Evolutionary conservation across 2,797 vertebrate genomes (phyloP), one percentile per base, ranked within the genome.

Genomic region (Melanogrammus aeglefinus): DNA sequence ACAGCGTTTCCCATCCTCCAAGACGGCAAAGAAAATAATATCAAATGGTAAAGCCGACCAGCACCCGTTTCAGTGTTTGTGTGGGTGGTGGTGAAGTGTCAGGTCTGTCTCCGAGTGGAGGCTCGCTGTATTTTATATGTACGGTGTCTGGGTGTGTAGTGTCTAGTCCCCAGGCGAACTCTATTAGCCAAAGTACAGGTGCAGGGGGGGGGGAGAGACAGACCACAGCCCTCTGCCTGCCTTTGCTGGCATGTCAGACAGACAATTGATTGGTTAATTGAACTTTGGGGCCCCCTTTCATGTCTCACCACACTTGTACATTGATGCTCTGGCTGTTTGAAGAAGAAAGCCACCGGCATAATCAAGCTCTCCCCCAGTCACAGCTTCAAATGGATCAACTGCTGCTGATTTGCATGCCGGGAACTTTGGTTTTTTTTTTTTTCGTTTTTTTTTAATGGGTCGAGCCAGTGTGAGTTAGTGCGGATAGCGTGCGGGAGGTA

Each of bases 361-460:
- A 92, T 93, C 92, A 88, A 83, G 87, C 47, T 4, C 47, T 88
- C 78, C 82, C 87, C 88, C 86, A 90, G 91, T 91, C 91, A 88
- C 47, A 38, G 88, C 91, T 91, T 91, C 90, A 91, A 91, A 91
- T 90, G 91, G 92, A 93, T 93, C 92, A 93, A 84, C 33, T 24
- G 14, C 82, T 86, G 87, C 92, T 90, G 47, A 51, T 51, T 92
- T 88, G 86, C 77, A 76, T 84, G 78, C 83, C 72, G 81, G 78
- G n/a, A 69, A 69, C n/a, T 69, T 69, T 69, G 13, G 24, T 66
- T 66, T 66, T 66, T 9, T 66, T 66, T 66, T 44, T 44, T 44
- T 66, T 24, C 14, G 1, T 44, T 69, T 27, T 69, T 69, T 69
- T 27, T 27, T 69, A 69, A 29, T 24, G n/a, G n/a, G 66, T 69